phyloP scores from a whole-genome alignment of 2,113 vertebrate genomes.

The Pluvianellus socialis region DNA sequence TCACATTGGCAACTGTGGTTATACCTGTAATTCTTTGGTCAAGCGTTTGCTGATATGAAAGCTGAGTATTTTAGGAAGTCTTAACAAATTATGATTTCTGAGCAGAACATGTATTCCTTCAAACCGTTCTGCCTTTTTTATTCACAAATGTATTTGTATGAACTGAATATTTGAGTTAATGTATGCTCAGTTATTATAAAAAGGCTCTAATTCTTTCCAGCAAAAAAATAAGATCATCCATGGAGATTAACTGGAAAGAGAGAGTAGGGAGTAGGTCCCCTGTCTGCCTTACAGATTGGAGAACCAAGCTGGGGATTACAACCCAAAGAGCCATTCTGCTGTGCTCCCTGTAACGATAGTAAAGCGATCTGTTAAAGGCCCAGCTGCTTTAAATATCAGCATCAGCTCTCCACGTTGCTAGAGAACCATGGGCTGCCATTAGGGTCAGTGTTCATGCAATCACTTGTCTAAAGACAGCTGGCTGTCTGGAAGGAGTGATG shows the following conservation, averaged over 20 bases:
- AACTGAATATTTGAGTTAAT: background rate
- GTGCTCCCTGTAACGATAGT: background rate
- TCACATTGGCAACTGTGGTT: background rate
- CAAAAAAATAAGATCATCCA: background rate
- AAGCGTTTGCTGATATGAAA: background rate
- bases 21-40: background rate
- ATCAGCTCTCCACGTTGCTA: background rate
- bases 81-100: background rate
- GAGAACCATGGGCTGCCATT: background rate
- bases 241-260: background rate
- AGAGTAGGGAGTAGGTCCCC: background rate
- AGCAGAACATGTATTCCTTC: background rate
- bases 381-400: background rate
- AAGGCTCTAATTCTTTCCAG: background rate
- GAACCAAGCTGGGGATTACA: background rate
- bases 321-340: background rate
- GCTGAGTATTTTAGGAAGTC: background rate
- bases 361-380: background rate
- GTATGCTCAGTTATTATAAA: background rate
- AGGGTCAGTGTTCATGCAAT: background rate
- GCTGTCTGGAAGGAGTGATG: conserved; percentile 22
- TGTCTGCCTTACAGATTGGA: background rate
- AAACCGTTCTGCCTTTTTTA: background rate
- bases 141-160: background rate
- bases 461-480: background rate